Percentiles rank a stretch among this genome's conserved stretches.
Conservation (phyloP, 2,113 vertebrate species). For the Plecturocebus donacophilus region DNA sequence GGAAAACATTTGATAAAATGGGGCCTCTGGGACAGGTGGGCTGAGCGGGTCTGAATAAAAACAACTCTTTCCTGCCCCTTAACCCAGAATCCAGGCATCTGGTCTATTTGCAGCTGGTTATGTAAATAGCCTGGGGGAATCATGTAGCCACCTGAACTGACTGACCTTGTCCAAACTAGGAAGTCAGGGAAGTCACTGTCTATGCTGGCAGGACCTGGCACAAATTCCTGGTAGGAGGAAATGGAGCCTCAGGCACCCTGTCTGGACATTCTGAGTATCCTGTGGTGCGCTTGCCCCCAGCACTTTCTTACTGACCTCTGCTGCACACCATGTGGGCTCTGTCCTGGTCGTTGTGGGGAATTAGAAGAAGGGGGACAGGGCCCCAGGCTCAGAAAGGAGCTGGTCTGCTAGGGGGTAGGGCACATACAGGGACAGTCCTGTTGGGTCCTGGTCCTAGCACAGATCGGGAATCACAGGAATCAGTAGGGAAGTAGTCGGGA, state of each 20-base stretch:
- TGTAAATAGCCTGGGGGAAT: not conserved
- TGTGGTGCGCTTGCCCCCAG: rapidly evolving
- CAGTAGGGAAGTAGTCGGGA: too few species aligned
- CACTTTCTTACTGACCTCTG: too few species aligned
- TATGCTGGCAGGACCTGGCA: not conserved
- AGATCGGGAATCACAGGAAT: not conserved
- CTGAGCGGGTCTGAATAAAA: not conserved
- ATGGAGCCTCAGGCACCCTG: not conserved
- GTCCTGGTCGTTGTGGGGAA: not conserved
- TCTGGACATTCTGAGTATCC: not conserved
- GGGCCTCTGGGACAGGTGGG: slow-evolving; percentile 42
- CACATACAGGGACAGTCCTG: not conserved
- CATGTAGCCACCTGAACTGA: not conserved
- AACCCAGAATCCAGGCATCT: not conserved
- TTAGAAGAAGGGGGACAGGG: not conserved
- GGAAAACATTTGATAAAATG: slow-evolving; percentile 51
- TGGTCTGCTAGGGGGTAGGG: not conserved
- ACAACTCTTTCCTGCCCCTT: not conserved
- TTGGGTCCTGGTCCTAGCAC: not conserved
- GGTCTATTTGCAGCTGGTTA: not conserved
- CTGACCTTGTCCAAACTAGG: not conserved
- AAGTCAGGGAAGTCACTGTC: not conserved
- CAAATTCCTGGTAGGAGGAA: not conserved
- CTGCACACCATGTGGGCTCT: rapidly evolving
- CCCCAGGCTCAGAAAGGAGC: not conserved